phyloP scores from a whole-genome alignment of 2,797 vertebrate species.

The Amblyopsis hoosieri region DNA sequence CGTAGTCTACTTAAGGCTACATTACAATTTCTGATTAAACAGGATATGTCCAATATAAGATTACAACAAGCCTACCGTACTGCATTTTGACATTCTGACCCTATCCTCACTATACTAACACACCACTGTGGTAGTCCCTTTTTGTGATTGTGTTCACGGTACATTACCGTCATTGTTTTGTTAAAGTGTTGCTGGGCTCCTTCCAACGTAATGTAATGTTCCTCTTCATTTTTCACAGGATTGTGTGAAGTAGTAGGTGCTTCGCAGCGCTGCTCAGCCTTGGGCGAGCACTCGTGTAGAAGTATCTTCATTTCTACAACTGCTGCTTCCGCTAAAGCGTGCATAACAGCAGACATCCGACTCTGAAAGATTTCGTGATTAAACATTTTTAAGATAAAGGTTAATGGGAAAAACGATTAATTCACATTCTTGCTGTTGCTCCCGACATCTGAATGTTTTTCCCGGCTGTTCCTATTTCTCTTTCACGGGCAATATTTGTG shows the following conservation, averaged over 20 bases:
- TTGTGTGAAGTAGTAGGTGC: neutral
- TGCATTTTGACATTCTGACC: no score
- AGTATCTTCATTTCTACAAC: slow-evolving; percentile 41
- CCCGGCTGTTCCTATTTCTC: neutral
- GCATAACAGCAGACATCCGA: slow-evolving; percentile 23
- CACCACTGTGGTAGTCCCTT: neutral
- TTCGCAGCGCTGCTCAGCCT: neutral
- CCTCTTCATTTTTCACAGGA: neutral
- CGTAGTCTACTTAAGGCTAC: no score
- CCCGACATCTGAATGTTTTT: no score
- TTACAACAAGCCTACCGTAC: neutral
- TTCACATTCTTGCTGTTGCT: no score
- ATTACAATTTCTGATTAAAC: neutral
- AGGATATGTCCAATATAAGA: neutral
- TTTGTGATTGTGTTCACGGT: neutral
- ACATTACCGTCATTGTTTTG: slow-evolving; percentile 26
- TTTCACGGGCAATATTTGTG: slow-evolving; percentile 10
- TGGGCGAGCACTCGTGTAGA: slow-evolving; percentile 7
- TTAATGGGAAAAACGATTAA: no score
- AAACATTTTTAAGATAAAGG: slow-evolving; percentile 18
- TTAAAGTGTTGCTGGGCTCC: neutral
- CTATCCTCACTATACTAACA: no score
- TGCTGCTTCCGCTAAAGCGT: slow-evolving; percentile 23
- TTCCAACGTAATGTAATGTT: neutral
- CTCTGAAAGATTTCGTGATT: slow-evolving; percentile 25